These are phyloP conservation scores for Metallyticus violacea DNA, from an alignment of 2,888 invertebrate species.

Conservation along the genomic window DNA sequence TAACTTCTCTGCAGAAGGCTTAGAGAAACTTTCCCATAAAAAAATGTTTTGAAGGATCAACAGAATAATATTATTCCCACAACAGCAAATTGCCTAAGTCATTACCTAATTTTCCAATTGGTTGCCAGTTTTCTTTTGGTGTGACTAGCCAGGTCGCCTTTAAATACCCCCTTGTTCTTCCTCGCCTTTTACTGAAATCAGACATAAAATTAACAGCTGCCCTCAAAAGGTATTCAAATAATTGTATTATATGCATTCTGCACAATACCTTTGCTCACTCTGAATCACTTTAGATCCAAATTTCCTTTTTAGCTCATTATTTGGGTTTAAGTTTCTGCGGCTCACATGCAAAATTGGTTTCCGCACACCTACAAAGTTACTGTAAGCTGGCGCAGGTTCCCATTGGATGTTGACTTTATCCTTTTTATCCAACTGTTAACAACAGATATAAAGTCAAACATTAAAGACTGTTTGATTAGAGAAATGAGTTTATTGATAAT, in stretches of 20 bases:
- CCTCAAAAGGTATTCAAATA: background rate
- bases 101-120: conserved; percentile 62
- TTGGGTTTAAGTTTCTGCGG: conserved; percentile 70
- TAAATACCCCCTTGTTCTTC: conserved; percentile 56
- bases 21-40: no score
- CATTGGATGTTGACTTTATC: background rate
- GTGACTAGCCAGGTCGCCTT: conserved; percentile 66
- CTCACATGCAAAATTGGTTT: conserved; percentile 57
- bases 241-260: background rate
- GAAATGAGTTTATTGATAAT: no score
- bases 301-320: conserved; percentile 76
- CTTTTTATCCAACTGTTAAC: background rate
- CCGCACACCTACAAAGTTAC: background rate
- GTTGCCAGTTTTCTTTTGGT: conserved; percentile 71
- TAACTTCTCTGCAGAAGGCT: no score
- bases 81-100: no score
- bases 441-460: background rate
- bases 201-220: background rate
- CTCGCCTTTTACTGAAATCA: conserved; percentile 52
- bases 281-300: conserved; percentile 78
- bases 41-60: no score
- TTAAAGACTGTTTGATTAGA: no score
- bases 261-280: conserved; percentile 54
- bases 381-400: background rate
- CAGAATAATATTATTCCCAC: no score